phyloP scores from a whole-genome alignment of 1,140 invertebrate genomes.

The Lepidurus arcticus region DNA sequence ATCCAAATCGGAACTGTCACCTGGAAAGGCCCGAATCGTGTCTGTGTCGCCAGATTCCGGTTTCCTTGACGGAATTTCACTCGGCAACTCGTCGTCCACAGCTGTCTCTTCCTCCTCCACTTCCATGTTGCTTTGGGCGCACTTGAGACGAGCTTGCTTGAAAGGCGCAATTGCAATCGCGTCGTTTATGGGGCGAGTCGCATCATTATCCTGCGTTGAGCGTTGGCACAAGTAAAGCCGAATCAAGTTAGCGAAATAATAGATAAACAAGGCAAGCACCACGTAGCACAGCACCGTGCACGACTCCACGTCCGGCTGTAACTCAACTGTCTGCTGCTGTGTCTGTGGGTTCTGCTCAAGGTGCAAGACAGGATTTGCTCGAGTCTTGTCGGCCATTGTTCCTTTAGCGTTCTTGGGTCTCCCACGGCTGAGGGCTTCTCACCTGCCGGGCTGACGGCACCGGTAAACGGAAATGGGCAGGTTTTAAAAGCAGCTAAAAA shows the following conservation, averaged over 20 bases:
- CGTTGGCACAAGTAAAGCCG: neutral
- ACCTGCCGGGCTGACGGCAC: neutral
- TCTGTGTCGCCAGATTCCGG: too few relatives aligned
- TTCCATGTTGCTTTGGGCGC: too few relatives aligned
- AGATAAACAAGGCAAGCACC: neutral
- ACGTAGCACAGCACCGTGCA: neutral
- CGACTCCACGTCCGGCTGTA: neutral
- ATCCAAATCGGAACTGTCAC: too few relatives aligned
- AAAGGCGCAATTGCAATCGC: too few relatives aligned
- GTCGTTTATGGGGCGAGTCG: too few relatives aligned
- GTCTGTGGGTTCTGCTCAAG: neutral
- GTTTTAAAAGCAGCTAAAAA: slow-evolving; percentile 3
- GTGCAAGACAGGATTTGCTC: neutral
- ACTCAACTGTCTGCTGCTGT: slow-evolving; percentile 6
- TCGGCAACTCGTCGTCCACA: too few relatives aligned
- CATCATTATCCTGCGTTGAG: too few relatives aligned
- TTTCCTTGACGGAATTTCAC: too few relatives aligned
- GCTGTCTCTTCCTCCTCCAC: too few relatives aligned
- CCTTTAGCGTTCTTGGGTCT: neutral
- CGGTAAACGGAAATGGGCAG: slow-evolving; percentile 8
- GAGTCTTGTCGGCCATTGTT: neutral
- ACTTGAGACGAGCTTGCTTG: too few relatives aligned
- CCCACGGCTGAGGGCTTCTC: slow-evolving; percentile 6
- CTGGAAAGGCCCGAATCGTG: too few relatives aligned
- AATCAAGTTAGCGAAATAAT: neutral